These are phyloP conservation scores for Drosophila serrata DNA, from an alignment of 1,140 invertebrate genomes.

Conservation along the genomic window DNA sequence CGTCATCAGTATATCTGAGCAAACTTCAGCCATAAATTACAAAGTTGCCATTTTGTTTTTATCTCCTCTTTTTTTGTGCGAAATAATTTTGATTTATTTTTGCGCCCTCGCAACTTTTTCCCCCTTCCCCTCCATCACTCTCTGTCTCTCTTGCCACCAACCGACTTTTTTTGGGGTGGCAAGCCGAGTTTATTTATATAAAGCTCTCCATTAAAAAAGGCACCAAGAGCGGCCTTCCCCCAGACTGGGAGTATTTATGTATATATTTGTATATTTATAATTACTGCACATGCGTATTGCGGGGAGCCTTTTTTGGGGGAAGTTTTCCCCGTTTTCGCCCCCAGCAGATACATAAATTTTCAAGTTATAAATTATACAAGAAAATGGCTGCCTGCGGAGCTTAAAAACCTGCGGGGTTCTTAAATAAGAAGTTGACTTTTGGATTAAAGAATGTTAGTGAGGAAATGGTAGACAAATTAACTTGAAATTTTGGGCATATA, in stretches of 20 bases:
- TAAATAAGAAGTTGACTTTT: slow-evolving; percentile 22
- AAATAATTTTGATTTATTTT: slow-evolving; percentile 85
- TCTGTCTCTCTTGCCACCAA: neutral
- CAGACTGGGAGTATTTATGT: slow-evolving; percentile 70
- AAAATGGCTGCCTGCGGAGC: slow-evolving; percentile 69
- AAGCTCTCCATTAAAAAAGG: slow-evolving; percentile 83
- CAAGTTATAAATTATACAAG: slow-evolving; percentile 82
- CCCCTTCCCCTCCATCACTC: neutral
- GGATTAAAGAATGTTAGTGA: slow-evolving; percentile 13
- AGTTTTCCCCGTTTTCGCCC: slow-evolving; percentile 45
- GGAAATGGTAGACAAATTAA: neutral
- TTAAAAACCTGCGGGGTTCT: slow-evolving; percentile 25
- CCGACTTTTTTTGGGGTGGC: slow-evolving; percentile 54
- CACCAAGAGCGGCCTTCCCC: slow-evolving; percentile 43
- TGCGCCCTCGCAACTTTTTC: slow-evolving; percentile 41
- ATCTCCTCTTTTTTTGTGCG: slow-evolving; percentile 77
- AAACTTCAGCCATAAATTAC: slow-evolving; percentile 83
- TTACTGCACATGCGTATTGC: slow-evolving; percentile 83
- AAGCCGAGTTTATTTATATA: slow-evolving; percentile 78
- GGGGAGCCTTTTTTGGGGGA: slow-evolving; percentile 67
- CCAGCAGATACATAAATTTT: slow-evolving; percentile 77
- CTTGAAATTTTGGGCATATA: neutral
- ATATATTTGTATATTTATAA: slow-evolving; percentile 84
- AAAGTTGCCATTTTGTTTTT: slow-evolving; percentile 84
- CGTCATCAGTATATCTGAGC: slow-evolving; percentile 57